Conservation (phyloP, 2,888 invertebrate genomes). For the Ophioninae sp. region DNA sequence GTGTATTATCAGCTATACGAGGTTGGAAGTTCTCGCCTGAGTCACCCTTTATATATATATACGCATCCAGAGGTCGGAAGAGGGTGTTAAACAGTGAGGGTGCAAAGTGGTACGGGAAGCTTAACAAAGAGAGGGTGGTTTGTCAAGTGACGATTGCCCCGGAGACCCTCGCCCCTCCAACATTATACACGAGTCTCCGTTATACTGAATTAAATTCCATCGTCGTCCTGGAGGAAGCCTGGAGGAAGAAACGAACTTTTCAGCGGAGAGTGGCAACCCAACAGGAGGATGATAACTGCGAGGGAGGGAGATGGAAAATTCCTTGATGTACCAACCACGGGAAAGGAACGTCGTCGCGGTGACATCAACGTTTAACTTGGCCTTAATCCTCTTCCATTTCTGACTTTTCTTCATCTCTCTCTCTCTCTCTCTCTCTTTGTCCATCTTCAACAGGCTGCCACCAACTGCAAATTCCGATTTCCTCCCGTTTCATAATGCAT, state of each 20-base stretch:
- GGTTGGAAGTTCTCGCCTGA: neutral
- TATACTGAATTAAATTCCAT: slow-evolving; percentile 63
- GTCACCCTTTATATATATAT: neutral
- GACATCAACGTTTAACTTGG: slow-evolving; percentile 49
- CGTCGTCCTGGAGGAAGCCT: slow-evolving; percentile 36
- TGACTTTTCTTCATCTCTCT: slow-evolving; percentile 4
- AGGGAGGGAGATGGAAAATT: slow-evolving; percentile 4
- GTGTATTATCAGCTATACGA: neutral
- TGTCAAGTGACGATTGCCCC: slow-evolving; percentile 61
- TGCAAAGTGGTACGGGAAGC: slow-evolving; percentile 27
- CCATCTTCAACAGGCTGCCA: slow-evolving; percentile 2
- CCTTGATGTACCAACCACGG: slow-evolving; percentile 18
- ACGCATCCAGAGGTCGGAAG: neutral
- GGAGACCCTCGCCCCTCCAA: slow-evolving; percentile 49
- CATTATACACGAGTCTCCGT: slow-evolving; percentile 56
- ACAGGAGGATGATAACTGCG: neutral
- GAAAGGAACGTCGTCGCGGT: slow-evolving; percentile 34
- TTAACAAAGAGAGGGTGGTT: slow-evolving; percentile 56
- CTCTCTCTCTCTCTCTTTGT: neutral
- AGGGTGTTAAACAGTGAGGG: neutral
- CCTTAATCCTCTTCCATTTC: slow-evolving; percentile 26
- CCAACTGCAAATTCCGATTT: slow-evolving; percentile 72
- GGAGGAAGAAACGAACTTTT: slow-evolving; percentile 54
- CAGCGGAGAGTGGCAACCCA: slow-evolving; percentile 1
- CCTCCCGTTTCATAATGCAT: slow-evolving; percentile 77